Evolutionary conservation across 2,888 invertebrate genomes (phyloP).

Genomic region (Hoplodrina blanda): DNA sequence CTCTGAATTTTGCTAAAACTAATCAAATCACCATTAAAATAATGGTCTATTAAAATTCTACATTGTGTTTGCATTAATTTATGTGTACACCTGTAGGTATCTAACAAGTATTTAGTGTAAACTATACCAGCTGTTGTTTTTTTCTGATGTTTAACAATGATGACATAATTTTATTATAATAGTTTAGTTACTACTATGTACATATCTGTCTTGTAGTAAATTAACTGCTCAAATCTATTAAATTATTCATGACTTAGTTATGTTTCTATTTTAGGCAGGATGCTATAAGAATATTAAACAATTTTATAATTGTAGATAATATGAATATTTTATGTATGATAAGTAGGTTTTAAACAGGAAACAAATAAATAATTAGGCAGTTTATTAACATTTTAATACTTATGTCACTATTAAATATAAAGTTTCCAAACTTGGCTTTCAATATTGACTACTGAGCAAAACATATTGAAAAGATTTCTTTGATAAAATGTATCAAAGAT

Average conservation of each 20-base stretch:
- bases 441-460: neutral
- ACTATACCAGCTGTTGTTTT: neutral
- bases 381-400: neutral
- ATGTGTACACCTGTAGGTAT: neutral
- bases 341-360: slow-evolving; percentile 16
- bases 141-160: slow-evolving; percentile 14
- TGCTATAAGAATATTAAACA: slow-evolving; percentile 3
- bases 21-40: neutral
- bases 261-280: neutral
- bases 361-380: neutral
- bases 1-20: slow-evolving; percentile 9
- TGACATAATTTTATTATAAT: slow-evolving; percentile 9
- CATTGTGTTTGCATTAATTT: neutral
- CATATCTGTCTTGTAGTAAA: neutral
- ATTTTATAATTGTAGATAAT: neutral
- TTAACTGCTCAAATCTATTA: slow-evolving; percentile 2
- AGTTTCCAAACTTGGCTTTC: neutral
- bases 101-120: neutral
- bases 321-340: slow-evolving; percentile 3
- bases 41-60: slow-evolving; percentile 8
- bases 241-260: neutral
- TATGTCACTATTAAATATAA: neutral
- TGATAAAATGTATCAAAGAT: too few species aligned
- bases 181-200: neutral
- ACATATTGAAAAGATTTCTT: too few species aligned